A percentile compares a stretch with the other conserved stretches of the same genome.
These are phyloP conservation scores for Mycalesis mineus DNA, from an alignment of 2,888 invertebrate species.

Conservation along the genomic window DNA sequence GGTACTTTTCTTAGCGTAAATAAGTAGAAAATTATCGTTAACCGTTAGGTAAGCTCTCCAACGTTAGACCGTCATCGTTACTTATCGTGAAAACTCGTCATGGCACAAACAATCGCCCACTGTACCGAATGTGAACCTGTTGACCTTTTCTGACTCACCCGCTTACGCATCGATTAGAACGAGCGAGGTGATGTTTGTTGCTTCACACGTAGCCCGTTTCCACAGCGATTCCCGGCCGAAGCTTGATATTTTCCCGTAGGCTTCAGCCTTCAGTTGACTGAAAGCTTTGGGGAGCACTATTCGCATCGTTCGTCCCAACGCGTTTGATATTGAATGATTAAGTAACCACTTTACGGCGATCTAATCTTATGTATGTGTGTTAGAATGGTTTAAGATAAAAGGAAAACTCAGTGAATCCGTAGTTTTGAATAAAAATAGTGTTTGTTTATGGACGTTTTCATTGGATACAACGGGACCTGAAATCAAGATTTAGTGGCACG, in stretches of 20 bases:
- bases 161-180: conserved; percentile 46
- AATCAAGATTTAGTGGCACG: conserved; percentile 22
- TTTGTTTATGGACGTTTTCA: conserved; percentile 25
- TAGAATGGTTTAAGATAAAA: conserved; percentile 30
- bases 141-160: conserved; percentile 54
- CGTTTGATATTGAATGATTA: conserved; percentile 61
- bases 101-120: conserved; percentile 24
- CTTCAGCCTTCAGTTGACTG: conserved; percentile 63
- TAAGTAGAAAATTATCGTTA: conserved; percentile 55
- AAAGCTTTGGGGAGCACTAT: conserved; percentile 43
- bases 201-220: conserved; percentile 45
- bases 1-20: conserved; percentile 25
- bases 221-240: conserved; percentile 63
- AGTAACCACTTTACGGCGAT: conserved; percentile 51
- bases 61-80: conserved; percentile 45
- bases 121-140: conserved; percentile 27
- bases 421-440: conserved; percentile 25
- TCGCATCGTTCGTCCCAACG: conserved; percentile 30
- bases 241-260: conserved; percentile 72
- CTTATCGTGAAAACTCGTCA: conserved; percentile 41
- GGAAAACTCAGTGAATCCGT: conserved; percentile 30
- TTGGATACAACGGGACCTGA: conserved; percentile 25
- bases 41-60: conserved; percentile 63
- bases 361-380: conserved; percentile 33
- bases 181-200: conserved; percentile 39